Evolutionary conservation across 2,797 vertebrate species (phyloP).

Genomic region (Enteromius viviparus): DNA sequence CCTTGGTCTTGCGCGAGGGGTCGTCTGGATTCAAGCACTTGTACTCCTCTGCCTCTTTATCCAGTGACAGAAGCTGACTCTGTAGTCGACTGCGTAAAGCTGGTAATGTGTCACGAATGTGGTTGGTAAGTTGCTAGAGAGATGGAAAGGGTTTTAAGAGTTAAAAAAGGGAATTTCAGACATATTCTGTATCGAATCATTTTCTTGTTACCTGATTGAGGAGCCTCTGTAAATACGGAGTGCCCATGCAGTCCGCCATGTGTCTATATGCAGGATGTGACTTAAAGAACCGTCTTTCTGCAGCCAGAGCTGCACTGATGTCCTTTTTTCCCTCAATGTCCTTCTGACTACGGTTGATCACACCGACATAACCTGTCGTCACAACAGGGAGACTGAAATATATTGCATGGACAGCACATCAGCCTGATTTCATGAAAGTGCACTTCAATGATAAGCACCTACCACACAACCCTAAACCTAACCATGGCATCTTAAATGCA

Average conservation of each 20-base stretch:
- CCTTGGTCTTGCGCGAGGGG: conserved; percentile 86
- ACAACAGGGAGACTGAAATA: conserved; percentile 12
- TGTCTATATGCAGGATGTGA: conserved; percentile 84
- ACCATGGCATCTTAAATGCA: too few relatives aligned
- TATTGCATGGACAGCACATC: not conserved
- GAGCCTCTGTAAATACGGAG: conserved; percentile 81
- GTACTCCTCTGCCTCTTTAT: conserved; percentile 87
- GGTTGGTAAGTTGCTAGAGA: conserved; percentile 90
- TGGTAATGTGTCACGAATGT: conserved; percentile 89
- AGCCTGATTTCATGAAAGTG: too few relatives aligned
- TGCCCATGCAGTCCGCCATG: conserved; percentile 84
- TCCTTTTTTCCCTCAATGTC: conserved; percentile 87
- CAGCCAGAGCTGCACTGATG: conserved; percentile 79
- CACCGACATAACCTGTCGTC: conserved; percentile 82
- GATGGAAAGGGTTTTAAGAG: conserved; percentile 24
- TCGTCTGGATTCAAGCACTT: conserved; percentile 84
- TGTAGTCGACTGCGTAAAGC: conserved; percentile 85
- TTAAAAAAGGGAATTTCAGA: not conserved
- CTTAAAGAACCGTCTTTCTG: conserved; percentile 83
- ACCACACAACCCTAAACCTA: too few relatives aligned
- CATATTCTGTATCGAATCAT: not conserved
- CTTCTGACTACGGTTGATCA: conserved; percentile 88
- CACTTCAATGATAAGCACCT: too few relatives aligned
- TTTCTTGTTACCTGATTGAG: conserved; percentile 83
- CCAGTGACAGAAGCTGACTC: conserved; percentile 81